Percentiles rank a stretch among this genome's conserved stretches.
These are phyloP conservation scores for Zingel zingel DNA, from an alignment of 2,113 vertebrate species.

Conservation along the genomic window DNA sequence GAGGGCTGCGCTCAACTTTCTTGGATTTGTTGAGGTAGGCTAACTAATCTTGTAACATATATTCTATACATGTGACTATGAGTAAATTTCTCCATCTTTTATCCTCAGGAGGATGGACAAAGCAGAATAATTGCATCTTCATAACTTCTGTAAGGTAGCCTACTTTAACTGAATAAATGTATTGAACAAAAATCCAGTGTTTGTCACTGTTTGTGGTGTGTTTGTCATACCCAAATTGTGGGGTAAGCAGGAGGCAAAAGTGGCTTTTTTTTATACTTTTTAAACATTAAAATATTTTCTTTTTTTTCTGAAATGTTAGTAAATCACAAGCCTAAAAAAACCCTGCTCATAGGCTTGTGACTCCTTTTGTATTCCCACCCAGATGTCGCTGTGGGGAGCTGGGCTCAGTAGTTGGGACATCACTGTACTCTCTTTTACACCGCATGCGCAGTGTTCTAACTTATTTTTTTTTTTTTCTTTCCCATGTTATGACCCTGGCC, in stretches of 20 bases:
- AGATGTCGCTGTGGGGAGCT: slow-evolving; percentile 84
- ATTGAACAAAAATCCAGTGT: slow-evolving; percentile 4
- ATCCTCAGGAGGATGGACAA: slow-evolving; percentile 60
- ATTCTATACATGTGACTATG: background rate
- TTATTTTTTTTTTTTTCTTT: slow-evolving; percentile 55
- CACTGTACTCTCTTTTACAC: slow-evolving; percentile 69
- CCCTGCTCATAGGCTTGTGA: no score
- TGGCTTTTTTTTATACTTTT: no score
- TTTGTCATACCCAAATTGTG: no score
- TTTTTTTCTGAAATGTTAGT: no score
- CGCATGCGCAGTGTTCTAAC: slow-evolving; percentile 66
- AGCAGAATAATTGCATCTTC: slow-evolving; percentile 44
- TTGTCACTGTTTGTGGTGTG: no score
- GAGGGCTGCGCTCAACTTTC: slow-evolving; percentile 47
- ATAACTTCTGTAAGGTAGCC: background rate
- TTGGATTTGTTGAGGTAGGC: slow-evolving; percentile 67
- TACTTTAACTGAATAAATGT: slow-evolving; percentile 34
- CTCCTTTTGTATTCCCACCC: slow-evolving; percentile 46
- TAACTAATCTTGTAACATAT: background rate
- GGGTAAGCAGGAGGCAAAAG: no score
- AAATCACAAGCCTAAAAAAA: background rate
- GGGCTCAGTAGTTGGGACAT: slow-evolving; percentile 55
- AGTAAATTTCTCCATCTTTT: background rate
- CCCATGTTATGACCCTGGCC: slow-evolving; percentile 78
- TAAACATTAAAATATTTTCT: no score